These are phyloP conservation scores for Mustelus asterias DNA, from an alignment of 2,113 vertebrate genomes.

Conservation along the genomic window DNA sequence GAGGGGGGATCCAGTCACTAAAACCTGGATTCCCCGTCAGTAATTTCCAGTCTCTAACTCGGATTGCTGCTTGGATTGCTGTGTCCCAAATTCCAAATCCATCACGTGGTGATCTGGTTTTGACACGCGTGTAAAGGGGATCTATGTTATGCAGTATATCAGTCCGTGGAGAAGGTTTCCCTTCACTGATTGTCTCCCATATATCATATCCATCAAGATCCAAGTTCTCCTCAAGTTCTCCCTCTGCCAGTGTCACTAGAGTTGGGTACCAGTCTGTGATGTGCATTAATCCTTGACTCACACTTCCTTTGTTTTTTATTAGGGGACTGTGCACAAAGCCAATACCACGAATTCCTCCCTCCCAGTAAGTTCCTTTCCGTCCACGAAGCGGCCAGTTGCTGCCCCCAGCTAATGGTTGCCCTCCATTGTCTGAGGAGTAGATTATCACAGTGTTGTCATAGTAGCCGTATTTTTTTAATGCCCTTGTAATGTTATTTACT, in stretches of 20 bases:
- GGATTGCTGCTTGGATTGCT: slow-evolving; percentile 80
- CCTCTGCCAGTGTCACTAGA: slow-evolving; percentile 78
- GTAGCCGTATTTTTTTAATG: slow-evolving; percentile 77
- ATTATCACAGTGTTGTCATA: slow-evolving; percentile 86
- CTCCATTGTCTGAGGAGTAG: slow-evolving; percentile 93
- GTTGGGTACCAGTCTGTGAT: slow-evolving; percentile 98
- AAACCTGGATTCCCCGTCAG: slow-evolving; percentile 88
- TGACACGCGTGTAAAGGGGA: slow-evolving; percentile 83
- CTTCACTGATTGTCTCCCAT: slow-evolving; percentile 94
- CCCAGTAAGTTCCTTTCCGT: slow-evolving; percentile 92
- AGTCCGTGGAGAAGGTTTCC: slow-evolving; percentile 77
- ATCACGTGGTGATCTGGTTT: slow-evolving; percentile 85
- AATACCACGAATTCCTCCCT: slow-evolving; percentile 86
- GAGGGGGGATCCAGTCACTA: slow-evolving; percentile 92
- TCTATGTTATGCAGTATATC: slow-evolving; percentile 98
- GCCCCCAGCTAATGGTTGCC: slow-evolving; percentile 81
- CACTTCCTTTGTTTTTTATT: slow-evolving; percentile 74
- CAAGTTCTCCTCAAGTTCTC: slow-evolving; percentile 77
- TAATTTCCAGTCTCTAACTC: slow-evolving; percentile 89
- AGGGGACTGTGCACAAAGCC: slow-evolving; percentile 93
- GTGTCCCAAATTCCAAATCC: slow-evolving; percentile 95
- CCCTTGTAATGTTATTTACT: slow-evolving; percentile 77
- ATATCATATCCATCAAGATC: slow-evolving; percentile 87
- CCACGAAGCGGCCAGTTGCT: slow-evolving; percentile 96
- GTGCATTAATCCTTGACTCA: slow-evolving; percentile 82